A percentile compares a stretch with the other conserved stretches of the same genome.
Evolutionary conservation across 30 jellyfish, hydroid and myxozoan genomes (phyloP).

Genomic region (Nemopilema nomurai): DNA sequence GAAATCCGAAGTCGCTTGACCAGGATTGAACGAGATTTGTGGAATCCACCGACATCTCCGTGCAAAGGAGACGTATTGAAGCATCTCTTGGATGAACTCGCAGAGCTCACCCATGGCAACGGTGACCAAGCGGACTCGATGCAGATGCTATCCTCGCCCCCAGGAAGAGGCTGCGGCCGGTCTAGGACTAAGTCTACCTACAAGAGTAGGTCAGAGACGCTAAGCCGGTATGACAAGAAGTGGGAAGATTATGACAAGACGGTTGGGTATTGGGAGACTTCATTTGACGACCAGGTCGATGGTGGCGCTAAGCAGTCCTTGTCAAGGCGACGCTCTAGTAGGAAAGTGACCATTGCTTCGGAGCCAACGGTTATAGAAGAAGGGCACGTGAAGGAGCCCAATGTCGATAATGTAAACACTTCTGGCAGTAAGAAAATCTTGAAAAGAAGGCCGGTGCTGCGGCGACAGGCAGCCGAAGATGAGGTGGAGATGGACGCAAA

Average conservation of each 20-base stretch:
- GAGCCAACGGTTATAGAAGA: conserved; percentile 48
- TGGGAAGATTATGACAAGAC: conserved; percentile 55
- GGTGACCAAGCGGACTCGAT: neutral
- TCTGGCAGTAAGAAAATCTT: conserved; percentile 17
- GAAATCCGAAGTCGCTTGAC: conserved; percentile 68
- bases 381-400: neutral
- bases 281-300: conserved; percentile 6
- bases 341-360: conserved; percentile 40
- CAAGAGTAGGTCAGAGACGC: conserved; percentile 38
- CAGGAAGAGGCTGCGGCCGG: conserved; percentile 21
- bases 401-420: neutral
- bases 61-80: conserved; percentile 59
- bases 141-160: conserved; percentile 37
- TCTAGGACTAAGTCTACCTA: conserved; percentile 53
- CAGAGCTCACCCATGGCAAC: conserved; percentile 35
- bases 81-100: conserved; percentile 57
- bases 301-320: conserved; percentile 12
- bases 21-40: conserved; percentile 59
- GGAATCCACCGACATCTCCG: conserved; percentile 54
- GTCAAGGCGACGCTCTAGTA: conserved; percentile 43
- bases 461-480: conserved; percentile 59
- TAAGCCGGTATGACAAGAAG: conserved; percentile 35
- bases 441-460: conserved; percentile 49
- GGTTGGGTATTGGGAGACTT: neutral
- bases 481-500: conserved; percentile 2